phyloP scores from a whole-genome alignment of 2,113 vertebrate species.

The Bos indicus region DNA sequence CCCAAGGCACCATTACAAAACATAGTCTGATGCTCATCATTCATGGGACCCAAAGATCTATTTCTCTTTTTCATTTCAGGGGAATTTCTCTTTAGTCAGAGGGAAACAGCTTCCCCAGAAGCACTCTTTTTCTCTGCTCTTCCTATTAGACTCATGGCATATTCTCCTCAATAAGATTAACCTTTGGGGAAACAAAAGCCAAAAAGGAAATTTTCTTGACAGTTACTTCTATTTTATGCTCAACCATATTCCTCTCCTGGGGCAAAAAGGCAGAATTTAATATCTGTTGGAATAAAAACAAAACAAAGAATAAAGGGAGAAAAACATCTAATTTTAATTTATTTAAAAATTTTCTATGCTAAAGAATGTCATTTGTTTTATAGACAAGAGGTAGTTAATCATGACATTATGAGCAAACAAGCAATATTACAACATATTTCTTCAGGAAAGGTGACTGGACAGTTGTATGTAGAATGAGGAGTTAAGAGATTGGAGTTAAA shows the following conservation, averaged over 20 bases:
- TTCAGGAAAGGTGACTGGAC: not conserved
- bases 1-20: not conserved
- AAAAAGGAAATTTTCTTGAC: not conserved
- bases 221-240: slow-evolving; percentile 9
- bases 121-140: not conserved
- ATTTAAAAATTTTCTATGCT: not conserved
- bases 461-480: not conserved
- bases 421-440: not conserved
- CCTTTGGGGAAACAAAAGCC: slow-evolving; percentile 3
- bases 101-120: not conserved
- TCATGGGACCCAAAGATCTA: not conserved
- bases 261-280: not conserved
- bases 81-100: slow-evolving; percentile 13
- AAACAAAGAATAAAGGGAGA: not conserved
- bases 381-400: not conserved
- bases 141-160: not conserved
- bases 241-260: not conserved
- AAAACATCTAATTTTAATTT: not conserved
- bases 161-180: not conserved
- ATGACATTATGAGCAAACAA: not conserved
- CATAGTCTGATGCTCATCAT: not conserved
- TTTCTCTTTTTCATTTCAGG: not conserved
- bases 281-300: slow-evolving; percentile 1
- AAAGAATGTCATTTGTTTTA: not conserved
- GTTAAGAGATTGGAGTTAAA: not conserved